Base-by-base conservation (phyloP, 1,140 invertebrate genomes). In the Procambarus clarkii region DNA sequence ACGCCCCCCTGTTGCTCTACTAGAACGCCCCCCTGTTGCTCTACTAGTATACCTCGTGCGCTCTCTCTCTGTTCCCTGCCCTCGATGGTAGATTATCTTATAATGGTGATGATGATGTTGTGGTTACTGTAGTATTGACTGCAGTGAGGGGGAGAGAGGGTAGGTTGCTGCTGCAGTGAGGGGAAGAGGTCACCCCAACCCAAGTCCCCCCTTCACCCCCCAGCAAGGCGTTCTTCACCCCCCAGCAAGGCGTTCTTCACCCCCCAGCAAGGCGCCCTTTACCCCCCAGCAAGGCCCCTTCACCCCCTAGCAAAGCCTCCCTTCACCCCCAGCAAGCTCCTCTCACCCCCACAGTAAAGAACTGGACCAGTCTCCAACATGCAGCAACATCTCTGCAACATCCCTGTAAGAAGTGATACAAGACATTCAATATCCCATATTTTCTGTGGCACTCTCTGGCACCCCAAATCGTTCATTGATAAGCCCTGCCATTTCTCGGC, bases 401-500 rank as follows among this genome's bases (percentile, higher is more conserved):
- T 74, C 69, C 24, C 58, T n/a, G 64, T 21, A 85, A 69, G 46
- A 74, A 85, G 83, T 85, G 83, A 74, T 71, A 88, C 60, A 88
- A 71, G 78, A 60, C 88, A 89, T 89, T 90, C 88, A 84, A 84
- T 90, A 84, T 88, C 78, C 34, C 24, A 15, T 74, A 11, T 34
- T 45, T 74, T 77, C 77, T 11, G n/a, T 48, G 34, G 48, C 60
- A 46, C 45, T 34, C 18, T 54, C 86, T 58, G 18, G 44, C 79
- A 44, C 79, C 71, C 60, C 13, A 69, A 54, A 90, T 44, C 88
- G 64, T 78, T 84, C 88, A 90, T 90, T 90, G 88, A 90, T 84
- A 90, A 90, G 88, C 88, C 71, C 24, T 18, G n/a, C 89, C 74
- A 91, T 91, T 91, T 91, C 83, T 91, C 82, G 81, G 60, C 50